Conservation (phyloP, 2,888 invertebrate genomes). For the Acleris holmiana region DNA sequence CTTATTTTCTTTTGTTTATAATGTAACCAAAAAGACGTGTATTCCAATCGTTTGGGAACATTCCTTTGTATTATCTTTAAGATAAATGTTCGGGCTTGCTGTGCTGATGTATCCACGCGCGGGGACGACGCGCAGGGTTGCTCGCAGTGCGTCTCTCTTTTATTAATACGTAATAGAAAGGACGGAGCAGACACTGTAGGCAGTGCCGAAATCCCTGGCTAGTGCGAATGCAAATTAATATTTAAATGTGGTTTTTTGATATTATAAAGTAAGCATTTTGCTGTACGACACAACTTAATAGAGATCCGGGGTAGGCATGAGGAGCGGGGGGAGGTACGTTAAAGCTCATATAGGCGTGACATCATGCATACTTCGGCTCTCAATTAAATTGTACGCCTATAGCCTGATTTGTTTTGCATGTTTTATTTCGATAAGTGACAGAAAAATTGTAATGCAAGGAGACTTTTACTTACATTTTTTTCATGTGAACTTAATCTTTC, state of each 20-base stretch:
- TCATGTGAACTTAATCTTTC: not conserved
- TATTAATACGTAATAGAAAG: not conserved
- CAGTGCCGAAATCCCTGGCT: not conserved
- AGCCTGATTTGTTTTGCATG: too few species aligned
- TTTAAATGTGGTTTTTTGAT: slow-evolving; percentile 3
- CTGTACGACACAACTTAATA: too few species aligned
- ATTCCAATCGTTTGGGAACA: slow-evolving; percentile 8
- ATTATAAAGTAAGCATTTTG: slow-evolving; percentile 5
- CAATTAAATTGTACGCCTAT: too few species aligned
- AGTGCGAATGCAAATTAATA: not conserved
- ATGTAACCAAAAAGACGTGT: not conserved
- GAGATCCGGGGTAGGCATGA: too few species aligned
- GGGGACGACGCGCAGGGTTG: not conserved
- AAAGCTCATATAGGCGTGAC: too few species aligned
- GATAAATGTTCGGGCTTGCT: not conserved
- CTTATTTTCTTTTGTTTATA: too few species aligned
- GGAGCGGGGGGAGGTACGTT: too few species aligned
- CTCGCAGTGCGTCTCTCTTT: slow-evolving; percentile 1
- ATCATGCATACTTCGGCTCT: too few species aligned
- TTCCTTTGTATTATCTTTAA: not conserved
- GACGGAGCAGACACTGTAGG: not conserved
- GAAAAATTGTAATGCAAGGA: not conserved
- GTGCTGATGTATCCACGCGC: not conserved
- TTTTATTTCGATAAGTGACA: not conserved
- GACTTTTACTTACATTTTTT: not conserved